Percentiles rank a stretch among this genome's conserved stretches.
phyloP scores from a whole-genome alignment of 2,797 vertebrate genomes.

The Takifugu rubripes region DNA sequence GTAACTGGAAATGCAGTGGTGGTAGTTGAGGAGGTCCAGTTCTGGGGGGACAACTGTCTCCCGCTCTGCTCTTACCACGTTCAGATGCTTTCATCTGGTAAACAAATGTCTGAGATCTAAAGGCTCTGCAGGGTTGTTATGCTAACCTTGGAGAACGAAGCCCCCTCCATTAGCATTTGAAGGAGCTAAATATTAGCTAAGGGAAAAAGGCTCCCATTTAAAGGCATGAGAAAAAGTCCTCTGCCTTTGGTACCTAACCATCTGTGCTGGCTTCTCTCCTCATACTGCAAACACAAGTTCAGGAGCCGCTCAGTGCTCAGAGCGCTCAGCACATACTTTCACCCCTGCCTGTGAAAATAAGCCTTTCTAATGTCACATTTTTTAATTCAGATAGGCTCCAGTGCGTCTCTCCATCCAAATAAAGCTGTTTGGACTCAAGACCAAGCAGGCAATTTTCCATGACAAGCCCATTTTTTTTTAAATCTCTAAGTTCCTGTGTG shows the following conservation, averaged over 20 bases:
- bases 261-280: slow-evolving; percentile 86
- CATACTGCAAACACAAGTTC: slow-evolving; percentile 71
- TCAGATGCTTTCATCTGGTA: slow-evolving; percentile 89
- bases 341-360: slow-evolving; percentile 59
- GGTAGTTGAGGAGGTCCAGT: slow-evolving; percentile 81
- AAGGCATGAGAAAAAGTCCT: slow-evolving; percentile 94
- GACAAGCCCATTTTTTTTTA: slow-evolving; percentile 50
- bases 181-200: slow-evolving; percentile 99
- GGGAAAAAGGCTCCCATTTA: slow-evolving; percentile 91
- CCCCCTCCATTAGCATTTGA: slow-evolving; percentile 98
- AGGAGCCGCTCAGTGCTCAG: slow-evolving; percentile 49
- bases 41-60: slow-evolving; percentile 44
- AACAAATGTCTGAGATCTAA: slow-evolving; percentile 98
- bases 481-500: slow-evolving; percentile 46
- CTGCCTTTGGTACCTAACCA: slow-evolving; percentile 86
- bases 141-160: slow-evolving; percentile 96
- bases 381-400: slow-evolving; percentile 57
- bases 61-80: slow-evolving; percentile 77
- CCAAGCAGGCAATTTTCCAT: slow-evolving; percentile 66
- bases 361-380: slow-evolving; percentile 46
- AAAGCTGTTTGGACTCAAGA: slow-evolving; percentile 72
- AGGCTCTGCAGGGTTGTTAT: slow-evolving; percentile 97
- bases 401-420: slow-evolving; percentile 46
- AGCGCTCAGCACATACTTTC: slow-evolving; percentile 38
- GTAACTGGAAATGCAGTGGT: slow-evolving; percentile 83